These are phyloP conservation scores for Griposia aprilina DNA, from an alignment of 2,888 invertebrate species.

Conservation along the genomic window DNA sequence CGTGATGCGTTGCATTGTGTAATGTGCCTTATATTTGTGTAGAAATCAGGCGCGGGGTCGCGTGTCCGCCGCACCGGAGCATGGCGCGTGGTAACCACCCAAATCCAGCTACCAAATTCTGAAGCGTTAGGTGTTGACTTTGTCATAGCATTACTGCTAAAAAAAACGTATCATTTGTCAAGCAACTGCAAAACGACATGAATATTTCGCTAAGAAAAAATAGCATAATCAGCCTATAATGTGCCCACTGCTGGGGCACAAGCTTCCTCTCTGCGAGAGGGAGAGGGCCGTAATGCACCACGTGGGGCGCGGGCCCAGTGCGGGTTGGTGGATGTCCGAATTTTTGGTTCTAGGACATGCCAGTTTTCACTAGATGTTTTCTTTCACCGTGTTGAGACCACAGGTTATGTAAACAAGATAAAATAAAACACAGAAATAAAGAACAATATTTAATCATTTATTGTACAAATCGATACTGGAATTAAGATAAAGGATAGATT, in stretches of 20 bases:
- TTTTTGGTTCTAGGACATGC: not conserved
- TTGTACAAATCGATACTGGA: constrained; percentile 89
- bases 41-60: too few relatives aligned
- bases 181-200: not conserved
- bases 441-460: constrained; percentile 86
- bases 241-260: not conserved
- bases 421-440: constrained; percentile 72
- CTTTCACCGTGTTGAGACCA: not conserved
- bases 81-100: too few relatives aligned
- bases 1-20: too few relatives aligned
- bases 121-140: too few relatives aligned
- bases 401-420: not conserved
- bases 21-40: too few relatives aligned
- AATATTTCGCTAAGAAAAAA: not conserved
- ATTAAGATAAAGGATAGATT: constrained; percentile 87
- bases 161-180: not conserved
- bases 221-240: not conserved
- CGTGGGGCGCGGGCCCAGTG: not conserved
- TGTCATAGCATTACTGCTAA: not conserved
- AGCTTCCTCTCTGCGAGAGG: not conserved
- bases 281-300: too few relatives aligned
- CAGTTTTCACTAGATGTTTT: not conserved
- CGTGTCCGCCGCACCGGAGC: too few relatives aligned
- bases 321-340: not conserved
- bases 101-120: too few relatives aligned